These are phyloP conservation scores for Orchestia grillus DNA, from an alignment of 1,140 invertebrate species.

Conservation along the genomic window DNA sequence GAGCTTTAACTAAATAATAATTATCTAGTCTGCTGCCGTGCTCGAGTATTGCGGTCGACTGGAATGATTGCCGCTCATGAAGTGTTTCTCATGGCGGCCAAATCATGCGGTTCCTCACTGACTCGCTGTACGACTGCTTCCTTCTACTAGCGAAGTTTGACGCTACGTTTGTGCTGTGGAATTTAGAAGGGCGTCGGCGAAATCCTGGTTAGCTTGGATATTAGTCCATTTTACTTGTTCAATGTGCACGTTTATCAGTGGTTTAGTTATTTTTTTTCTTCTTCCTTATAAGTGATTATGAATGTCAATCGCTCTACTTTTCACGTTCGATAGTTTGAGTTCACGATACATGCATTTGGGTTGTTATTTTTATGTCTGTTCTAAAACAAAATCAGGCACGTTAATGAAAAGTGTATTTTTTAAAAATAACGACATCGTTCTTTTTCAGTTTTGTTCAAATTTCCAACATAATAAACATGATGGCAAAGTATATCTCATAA, in stretches of 20 bases:
- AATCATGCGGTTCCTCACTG: neutral
- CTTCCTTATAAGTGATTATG: neutral
- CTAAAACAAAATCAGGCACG: neutral
- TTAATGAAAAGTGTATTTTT: neutral
- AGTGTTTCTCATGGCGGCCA: neutral
- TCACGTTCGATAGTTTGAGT: neutral
- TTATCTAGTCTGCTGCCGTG: too few relatives aligned
- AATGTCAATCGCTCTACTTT: neutral
- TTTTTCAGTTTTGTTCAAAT: too few relatives aligned
- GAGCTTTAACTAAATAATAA: too few relatives aligned
- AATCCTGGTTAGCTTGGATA: neutral
- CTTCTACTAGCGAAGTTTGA: neutral
- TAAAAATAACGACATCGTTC: too few relatives aligned
- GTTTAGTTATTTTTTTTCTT: neutral
- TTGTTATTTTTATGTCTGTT: neutral
- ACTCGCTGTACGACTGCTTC: neutral
- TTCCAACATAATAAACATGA: too few relatives aligned
- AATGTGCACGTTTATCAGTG: neutral
- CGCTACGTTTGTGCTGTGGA: neutral
- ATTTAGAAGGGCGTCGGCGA: neutral
- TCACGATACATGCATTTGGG: neutral
- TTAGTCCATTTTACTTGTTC: neutral
- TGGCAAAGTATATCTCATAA: too few relatives aligned
- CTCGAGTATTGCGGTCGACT: neutral
- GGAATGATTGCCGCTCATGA: neutral